Base-by-base conservation (phyloP, 2,888 invertebrate species). In the Agriopis marginaria region DNA sequence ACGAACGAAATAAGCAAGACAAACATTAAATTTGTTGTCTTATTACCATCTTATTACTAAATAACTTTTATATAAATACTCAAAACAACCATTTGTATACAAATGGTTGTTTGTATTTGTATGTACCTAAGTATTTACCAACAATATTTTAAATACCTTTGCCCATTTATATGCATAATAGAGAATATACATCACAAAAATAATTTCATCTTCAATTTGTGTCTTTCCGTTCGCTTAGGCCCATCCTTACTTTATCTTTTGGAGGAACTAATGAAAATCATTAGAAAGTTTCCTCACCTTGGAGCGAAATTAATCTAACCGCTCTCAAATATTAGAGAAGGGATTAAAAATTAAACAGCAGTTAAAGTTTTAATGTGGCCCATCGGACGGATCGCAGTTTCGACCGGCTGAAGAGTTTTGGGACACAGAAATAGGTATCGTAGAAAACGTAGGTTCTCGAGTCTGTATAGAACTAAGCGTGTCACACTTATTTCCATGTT, bases 321-420 rank as follows among this genome's bases (percentile, higher is more conserved):
- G 58, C 55, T 47, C 67, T 60, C 53, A 71, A 75, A 75, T 72
- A 73, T 75, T 72, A 77, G 60, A 56, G 71, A 67, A 71, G 65
- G 73, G 77, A 75, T 81, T 78, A 82, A 85, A 84, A 84, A 83
- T 84, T 78, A 80, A 84, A 82, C 79, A 81, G 77, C 75, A 72
- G 70, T 68, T 49, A 73, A 84, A 85, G 83, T 86, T 86, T 83
- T 82, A 83, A 86, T 85, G 78, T 72, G 74, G 68, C 72, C 65
- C 74, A 68, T 79, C 76, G 78, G 77, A 72, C 72, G 75, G 80
- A 83, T 79, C 76, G 75, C 76, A 77, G 81, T 77, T 83, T 77
- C 72, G 72, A 75, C 12, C 12, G 14, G 40, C 76, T 75, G 72
- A 76, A 42, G 75, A 66, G 72, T 69, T 72, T 69, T 8, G 39